Conservation (phyloP, 2,113 vertebrate species). For the Sus scrofa region T2T-Sscrofa CM000823.6:15198001-15198500, state of each 20-base stretch:
- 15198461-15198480: background rate
- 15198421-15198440: background rate
- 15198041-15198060: too few species aligned
- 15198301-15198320: constrained; percentile 58
- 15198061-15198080: too few species aligned
- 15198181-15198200: constrained; percentile 24
- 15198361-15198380: background rate
- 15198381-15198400: constrained; percentile 26
- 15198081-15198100: too few species aligned
- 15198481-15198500: background rate
- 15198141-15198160: constrained; percentile 32
- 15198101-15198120: constrained; percentile 40
- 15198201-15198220: constrained; percentile 33
- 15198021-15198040: too few species aligned
- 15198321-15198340: background rate
- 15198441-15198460: background rate
- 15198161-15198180: constrained; percentile 50
- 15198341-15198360: background rate
- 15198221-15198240: background rate
- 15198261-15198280: constrained; percentile 40
- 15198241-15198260: constrained; percentile 37
- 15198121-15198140: constrained; percentile 10
- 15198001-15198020: too few species aligned
- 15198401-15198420: background rate
- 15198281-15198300: constrained; percentile 40